phyloP scores from a whole-genome alignment of 2,113 vertebrate genomes.

The Calidris pygmaea region DNA sequence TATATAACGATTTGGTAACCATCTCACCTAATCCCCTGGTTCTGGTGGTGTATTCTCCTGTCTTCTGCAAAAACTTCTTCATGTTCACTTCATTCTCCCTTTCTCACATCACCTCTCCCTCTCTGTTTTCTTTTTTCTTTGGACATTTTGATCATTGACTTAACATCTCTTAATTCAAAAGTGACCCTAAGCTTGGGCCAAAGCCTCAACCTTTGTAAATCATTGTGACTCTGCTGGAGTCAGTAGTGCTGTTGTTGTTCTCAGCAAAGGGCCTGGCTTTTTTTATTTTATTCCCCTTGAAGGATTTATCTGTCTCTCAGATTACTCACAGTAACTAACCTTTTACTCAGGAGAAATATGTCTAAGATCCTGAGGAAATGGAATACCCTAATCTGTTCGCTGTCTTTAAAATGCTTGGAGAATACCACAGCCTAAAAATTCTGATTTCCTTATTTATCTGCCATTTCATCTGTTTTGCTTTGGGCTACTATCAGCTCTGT shows the following conservation, averaged over 20 bases:
- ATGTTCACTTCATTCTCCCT: neutral
- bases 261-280: neutral
- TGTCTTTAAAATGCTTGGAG: neutral
- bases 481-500: neutral
- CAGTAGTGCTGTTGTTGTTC: neutral
- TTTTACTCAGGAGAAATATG: neutral
- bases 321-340: neutral
- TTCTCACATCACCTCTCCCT: neutral
- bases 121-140: neutral
- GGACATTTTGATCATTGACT: neutral
- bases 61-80: neutral
- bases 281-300: neutral
- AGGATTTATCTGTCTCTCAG: neutral
- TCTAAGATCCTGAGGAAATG: neutral
- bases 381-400: neutral
- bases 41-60: neutral
- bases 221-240: neutral
- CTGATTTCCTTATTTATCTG: neutral
- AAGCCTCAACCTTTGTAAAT: neutral
- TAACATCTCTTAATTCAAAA: neutral
- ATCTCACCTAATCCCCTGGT: neutral
- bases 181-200: neutral
- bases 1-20: neutral
- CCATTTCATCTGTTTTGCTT: neutral
- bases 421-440: neutral